Percentiles rank a stretch among this genome's conserved stretches.
Evolutionary conservation across 1,140 invertebrate genomes (phyloP).

Genomic region (Ceratina australensis): DNA sequence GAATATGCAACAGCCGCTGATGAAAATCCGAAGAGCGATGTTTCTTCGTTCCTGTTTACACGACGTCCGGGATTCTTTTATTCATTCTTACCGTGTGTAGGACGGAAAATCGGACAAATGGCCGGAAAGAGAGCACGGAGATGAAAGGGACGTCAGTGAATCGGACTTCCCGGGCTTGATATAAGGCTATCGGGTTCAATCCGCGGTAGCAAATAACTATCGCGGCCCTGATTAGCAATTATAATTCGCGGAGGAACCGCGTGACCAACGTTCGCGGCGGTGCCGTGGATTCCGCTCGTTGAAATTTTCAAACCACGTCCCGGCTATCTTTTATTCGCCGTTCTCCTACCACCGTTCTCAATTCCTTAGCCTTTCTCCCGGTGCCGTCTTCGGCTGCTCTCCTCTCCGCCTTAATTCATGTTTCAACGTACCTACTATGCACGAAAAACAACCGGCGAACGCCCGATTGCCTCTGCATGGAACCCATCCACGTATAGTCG

Average conservation of each 20-base stretch:
- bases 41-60: conserved; percentile 11
- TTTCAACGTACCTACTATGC: conserved; percentile 34
- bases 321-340: background rate
- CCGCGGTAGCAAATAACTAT: conserved; percentile 43
- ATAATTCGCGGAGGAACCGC: conserved; percentile 43
- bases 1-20: conserved; percentile 22
- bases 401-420: background rate
- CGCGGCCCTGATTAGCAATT: conserved; percentile 57
- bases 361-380: background rate
- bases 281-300: conserved; percentile 18
- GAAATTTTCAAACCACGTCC: conserved; percentile 55
- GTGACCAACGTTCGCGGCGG: background rate
- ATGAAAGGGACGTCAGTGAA: background rate
- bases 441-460: conserved; percentile 46
- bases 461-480: conserved; percentile 41
- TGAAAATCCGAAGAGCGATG: background rate
- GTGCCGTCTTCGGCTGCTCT: background rate
- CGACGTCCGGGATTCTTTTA: background rate
- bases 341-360: background rate
- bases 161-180: conserved; percentile 18
- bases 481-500: conserved; percentile 22
- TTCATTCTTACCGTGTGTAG: background rate
- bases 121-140: background rate
- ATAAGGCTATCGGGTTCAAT: conserved; percentile 43
- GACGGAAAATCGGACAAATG: conserved; percentile 10